Percentiles rank a stretch among this genome's conserved stretches.
phyloP scores from a whole-genome alignment of 2,888 invertebrate species.

The Cephus sareptanus region DNA sequence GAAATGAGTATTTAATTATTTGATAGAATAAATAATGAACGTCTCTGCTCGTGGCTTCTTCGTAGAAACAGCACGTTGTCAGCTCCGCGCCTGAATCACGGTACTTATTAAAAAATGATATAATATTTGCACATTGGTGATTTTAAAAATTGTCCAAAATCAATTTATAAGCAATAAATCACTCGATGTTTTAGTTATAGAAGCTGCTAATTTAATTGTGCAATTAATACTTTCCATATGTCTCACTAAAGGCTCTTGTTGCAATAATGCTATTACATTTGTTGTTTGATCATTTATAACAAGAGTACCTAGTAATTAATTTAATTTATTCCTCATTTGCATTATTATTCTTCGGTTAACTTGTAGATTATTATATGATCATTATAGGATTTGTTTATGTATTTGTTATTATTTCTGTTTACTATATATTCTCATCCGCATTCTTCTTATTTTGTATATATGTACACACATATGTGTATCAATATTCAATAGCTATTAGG shows the following conservation, averaged over 20 bases:
- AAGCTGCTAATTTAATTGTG: too few relatives aligned
- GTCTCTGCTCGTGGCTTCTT: too few relatives aligned
- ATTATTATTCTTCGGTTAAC: background rate
- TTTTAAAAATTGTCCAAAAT: too few relatives aligned
- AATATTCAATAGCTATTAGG: background rate
- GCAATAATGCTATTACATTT: background rate
- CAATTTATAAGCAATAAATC: too few relatives aligned
- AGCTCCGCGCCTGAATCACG: too few relatives aligned
- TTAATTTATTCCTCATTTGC: background rate
- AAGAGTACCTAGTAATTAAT: background rate
- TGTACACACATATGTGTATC: background rate
- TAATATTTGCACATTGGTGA: too few relatives aligned
- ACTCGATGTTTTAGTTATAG: too few relatives aligned
- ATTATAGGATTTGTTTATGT: background rate
- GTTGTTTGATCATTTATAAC: background rate
- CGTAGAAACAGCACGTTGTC: too few relatives aligned
- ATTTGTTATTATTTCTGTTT: background rate
- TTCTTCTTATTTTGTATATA: background rate
- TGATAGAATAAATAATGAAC: background rate
- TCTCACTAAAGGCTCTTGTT: too few relatives aligned
- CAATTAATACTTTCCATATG: too few relatives aligned
- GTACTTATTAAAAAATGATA: too few relatives aligned
- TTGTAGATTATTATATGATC: background rate
- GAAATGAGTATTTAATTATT: background rate
- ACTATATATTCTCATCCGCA: background rate